A percentile compares a stretch with the other conserved stretches of the same genome.
These are phyloP conservation scores for Lerista edwardsae DNA, from an alignment of 2,797 vertebrate species.

Conservation along the genomic window DNA sequence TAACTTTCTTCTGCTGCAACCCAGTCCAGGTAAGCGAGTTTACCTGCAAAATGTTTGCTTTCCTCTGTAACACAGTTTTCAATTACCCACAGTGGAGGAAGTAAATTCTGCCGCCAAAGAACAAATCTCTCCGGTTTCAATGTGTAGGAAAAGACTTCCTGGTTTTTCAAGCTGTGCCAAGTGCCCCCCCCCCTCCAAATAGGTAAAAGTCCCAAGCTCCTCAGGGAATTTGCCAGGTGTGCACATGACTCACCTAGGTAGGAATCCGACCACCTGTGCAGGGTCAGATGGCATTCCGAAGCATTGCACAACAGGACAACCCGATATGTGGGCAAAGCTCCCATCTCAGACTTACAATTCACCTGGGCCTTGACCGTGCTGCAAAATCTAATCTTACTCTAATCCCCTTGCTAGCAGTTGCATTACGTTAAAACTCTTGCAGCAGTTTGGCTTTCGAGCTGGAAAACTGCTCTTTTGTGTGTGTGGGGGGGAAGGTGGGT, in stretches of 20 bases:
- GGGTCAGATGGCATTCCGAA: background rate
- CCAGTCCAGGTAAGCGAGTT: no score
- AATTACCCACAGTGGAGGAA: background rate
- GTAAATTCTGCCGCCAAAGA: background rate
- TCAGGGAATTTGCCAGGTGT: conserved; percentile 11
- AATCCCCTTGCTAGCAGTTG: background rate
- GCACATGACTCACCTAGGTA: background rate
- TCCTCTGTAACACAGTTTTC: background rate
- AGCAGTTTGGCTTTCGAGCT: background rate
- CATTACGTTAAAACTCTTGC: background rate
- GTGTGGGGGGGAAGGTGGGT: no score
- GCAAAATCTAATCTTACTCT: background rate
- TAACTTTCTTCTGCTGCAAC: no score
- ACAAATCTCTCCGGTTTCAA: background rate
- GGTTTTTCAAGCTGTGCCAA: background rate
- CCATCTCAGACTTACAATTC: background rate
- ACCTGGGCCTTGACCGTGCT: background rate
- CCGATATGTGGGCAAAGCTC: background rate
- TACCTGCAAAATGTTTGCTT: no score
- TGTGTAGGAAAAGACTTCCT: background rate
- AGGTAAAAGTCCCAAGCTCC: background rate
- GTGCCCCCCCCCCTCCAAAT: background rate
- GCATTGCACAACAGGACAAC: background rate
- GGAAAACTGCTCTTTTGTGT: background rate
- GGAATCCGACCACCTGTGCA: background rate